Evolutionary conservation across 1,140 invertebrate genomes (phyloP), one percentile per base, ranked within the genome.

Genomic region (Kradibia gibbosae): DNA sequence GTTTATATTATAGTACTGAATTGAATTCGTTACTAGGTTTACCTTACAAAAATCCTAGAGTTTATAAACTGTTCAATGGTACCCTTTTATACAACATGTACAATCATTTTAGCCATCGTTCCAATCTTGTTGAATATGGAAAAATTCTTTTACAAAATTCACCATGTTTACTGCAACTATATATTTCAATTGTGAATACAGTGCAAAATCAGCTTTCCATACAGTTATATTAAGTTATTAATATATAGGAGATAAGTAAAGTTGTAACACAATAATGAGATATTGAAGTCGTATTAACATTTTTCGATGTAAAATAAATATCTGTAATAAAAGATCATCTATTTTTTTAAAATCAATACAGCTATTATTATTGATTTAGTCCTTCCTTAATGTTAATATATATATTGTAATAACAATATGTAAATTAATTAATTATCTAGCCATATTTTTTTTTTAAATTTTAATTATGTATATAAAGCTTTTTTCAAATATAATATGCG

Each of bases 1-100:
- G 94, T 84, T 87, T 95, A 31, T 92, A 90, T 57, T 92, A 94
- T 72, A 86, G 93, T 1, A 93, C 93, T 83, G 89, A 93, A 80
- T 89, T 96, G 25, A 96, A 96, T 91, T 89, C 89, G 1, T 85
- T 96, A 34, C 90, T 95, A n/a, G 87, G 91, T 34, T 89, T 88
- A 82, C 94, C 94, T 0, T 94, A 93, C 84, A 82, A 89, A 78
- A 86, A 89, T 85, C 91, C 92, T 50, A 88, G 89, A 53, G 91
- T 94, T 86, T 92, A 91, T 62, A 92, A 93, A 84, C 91, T 94
- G 70, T 95, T 92, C 83, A 94, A 95, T 90, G 95, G 95, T 0
- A 94, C 94, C 11, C 94, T 96, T 86, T 84, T 95, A 5, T 96
- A 96, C 85, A 96, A 96, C 92, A 89, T 95, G 13, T 93, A 93